These are phyloP conservation scores for Mamestra brassicae DNA, from an alignment of 2,888 invertebrate species.

Conservation along the genomic window DNA sequence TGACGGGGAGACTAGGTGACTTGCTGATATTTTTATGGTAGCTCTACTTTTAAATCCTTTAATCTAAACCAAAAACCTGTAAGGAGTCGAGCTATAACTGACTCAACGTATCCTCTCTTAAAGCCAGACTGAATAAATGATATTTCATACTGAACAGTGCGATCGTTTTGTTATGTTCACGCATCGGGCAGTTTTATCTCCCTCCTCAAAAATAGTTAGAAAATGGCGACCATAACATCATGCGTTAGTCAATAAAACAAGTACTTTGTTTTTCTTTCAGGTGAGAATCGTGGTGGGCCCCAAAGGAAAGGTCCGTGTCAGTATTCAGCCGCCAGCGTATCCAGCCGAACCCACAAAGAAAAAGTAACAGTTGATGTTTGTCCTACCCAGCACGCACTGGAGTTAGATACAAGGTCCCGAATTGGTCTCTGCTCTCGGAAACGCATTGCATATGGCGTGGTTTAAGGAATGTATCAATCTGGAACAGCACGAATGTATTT, in stretches of 20 bases:
- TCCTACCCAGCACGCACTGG: slow-evolving; percentile 26
- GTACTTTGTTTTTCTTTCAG: slow-evolving; percentile 68
- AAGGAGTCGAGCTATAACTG: neutral
- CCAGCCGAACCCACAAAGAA: slow-evolving; percentile 63
- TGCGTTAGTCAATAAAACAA: neutral
- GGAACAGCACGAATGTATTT: slow-evolving; percentile 12
- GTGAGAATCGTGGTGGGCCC: slow-evolving; percentile 87
- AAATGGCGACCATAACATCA: neutral
- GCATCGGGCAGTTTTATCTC: no score
- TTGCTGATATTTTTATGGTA: neutral
- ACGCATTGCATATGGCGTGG: slow-evolving; percentile 36
- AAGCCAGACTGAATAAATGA: no score
- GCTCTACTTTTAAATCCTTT: neutral
- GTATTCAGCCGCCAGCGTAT: slow-evolving; percentile 76
- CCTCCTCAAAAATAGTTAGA: neutral
- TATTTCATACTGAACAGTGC: no score
- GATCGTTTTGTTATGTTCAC: no score
- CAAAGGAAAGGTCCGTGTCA: slow-evolving; percentile 81
- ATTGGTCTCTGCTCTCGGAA: slow-evolving; percentile 40
- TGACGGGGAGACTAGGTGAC: slow-evolving; percentile 93
- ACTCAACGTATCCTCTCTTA: neutral
- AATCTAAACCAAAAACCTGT: neutral
- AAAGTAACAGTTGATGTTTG: slow-evolving; percentile 52
- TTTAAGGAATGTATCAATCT: slow-evolving; percentile 11
- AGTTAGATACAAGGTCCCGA: slow-evolving; percentile 30